Evolutionary conservation across 2,888 invertebrate genomes (phyloP).

Genomic region (Ophion slaviceki): DNA sequence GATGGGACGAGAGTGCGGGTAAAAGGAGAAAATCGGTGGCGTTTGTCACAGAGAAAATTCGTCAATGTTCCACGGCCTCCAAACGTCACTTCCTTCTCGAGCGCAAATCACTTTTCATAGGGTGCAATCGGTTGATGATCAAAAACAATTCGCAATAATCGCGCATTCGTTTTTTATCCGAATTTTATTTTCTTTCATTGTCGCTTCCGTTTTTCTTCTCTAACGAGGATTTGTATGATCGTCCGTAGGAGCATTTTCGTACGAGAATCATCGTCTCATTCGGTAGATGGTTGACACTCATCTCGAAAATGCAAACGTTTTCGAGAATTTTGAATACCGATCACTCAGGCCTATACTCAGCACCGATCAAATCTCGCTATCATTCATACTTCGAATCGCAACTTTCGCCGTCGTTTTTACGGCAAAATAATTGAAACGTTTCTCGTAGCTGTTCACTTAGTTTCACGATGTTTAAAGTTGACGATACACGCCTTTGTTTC

Average conservation of each 20-base stretch:
- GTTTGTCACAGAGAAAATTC: slow-evolving; percentile 18
- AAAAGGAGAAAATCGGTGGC: background rate
- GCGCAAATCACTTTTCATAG: slow-evolving; percentile 30
- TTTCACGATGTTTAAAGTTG: background rate
- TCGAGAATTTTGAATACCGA: slow-evolving; percentile 41
- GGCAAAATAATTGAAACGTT: background rate
- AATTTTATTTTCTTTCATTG: background rate
- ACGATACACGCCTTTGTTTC: background rate
- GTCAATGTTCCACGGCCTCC: slow-evolving; percentile 44
- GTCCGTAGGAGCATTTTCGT: slow-evolving; percentile 25
- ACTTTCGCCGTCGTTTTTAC: slow-evolving; percentile 10
- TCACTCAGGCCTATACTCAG: slow-evolving; percentile 53
- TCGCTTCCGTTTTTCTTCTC: background rate
- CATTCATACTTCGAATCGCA: slow-evolving; percentile 3
- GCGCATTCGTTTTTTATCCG: slow-evolving; percentile 22
- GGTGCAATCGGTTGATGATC: slow-evolving; percentile 46
- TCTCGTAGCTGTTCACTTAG: background rate
- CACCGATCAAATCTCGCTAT: slow-evolving; percentile 53
- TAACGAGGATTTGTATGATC: slow-evolving; percentile 10
- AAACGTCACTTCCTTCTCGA: background rate
- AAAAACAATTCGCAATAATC: slow-evolving; percentile 47
- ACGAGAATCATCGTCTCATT: slow-evolving; percentile 19
- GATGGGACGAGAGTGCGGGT: background rate
- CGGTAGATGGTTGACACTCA: slow-evolving; percentile 21
- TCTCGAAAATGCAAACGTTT: slow-evolving; percentile 4